Percentiles rank a stretch among this genome's conserved stretches.
Evolutionary conservation across 1,140 invertebrate species (phyloP).

Genomic region (Coenobita brevimanus): DNA sequence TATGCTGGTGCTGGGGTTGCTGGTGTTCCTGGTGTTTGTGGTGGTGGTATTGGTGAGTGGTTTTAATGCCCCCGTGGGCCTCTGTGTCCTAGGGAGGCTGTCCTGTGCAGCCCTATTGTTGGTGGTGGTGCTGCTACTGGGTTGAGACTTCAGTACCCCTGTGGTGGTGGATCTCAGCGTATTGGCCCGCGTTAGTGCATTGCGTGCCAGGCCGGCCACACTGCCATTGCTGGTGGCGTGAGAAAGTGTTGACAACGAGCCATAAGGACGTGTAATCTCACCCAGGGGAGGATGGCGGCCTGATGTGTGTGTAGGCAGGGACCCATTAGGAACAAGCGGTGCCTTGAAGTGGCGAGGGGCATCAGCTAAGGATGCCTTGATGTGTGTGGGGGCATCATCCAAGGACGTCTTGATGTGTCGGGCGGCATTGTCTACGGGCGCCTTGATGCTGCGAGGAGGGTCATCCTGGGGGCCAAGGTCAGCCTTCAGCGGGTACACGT

Average conservation of each 20-base stretch:
- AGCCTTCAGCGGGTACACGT: constrained; percentile 22
- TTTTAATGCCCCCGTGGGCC: too few relatives aligned
- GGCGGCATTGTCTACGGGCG: too few relatives aligned
- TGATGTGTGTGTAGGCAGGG: neutral
- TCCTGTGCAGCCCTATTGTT: too few relatives aligned
- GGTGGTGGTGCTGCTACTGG: too few relatives aligned
- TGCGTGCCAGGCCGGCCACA: constrained; percentile 43
- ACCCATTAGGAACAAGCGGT: neutral
- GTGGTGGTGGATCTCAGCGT: neutral
- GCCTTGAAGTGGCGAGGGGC: neutral
- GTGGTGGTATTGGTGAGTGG: neutral
- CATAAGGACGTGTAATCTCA: constrained; percentile 28
- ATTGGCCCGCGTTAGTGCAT: constrained; percentile 28
- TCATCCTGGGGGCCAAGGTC: constrained; percentile 42
- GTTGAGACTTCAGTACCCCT: too few relatives aligned
- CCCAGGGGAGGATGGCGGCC: constrained; percentile 35
- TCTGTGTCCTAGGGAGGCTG: too few relatives aligned
- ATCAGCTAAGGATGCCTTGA: neutral
- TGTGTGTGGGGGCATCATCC: neutral
- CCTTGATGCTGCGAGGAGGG: constrained; percentile 8
- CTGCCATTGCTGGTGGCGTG: constrained; percentile 31
- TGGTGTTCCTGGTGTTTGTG: constrained; percentile 19
- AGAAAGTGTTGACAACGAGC: constrained; percentile 29
- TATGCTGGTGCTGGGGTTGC: too few relatives aligned
- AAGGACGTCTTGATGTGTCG: constrained; percentile 13